Percentiles rank a stretch among this genome's conserved stretches.
phyloP scores from a whole-genome alignment of 2,797 vertebrate genomes.

The Poecilia wingei region DNA sequence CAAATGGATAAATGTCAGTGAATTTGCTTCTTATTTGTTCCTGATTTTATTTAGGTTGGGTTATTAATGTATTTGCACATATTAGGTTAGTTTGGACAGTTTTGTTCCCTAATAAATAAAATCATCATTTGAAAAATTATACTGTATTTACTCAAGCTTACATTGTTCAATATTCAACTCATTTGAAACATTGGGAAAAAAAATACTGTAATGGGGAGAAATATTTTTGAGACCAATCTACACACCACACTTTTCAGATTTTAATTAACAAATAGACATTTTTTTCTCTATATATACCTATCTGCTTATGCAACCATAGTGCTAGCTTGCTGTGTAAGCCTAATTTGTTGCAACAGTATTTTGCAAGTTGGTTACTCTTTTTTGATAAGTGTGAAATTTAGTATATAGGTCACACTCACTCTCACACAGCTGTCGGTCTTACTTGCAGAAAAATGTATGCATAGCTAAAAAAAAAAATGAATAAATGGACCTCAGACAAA shows the following conservation, averaged over 20 bases:
- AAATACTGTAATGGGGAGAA: background rate
- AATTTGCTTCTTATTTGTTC: background rate
- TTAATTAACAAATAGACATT: background rate
- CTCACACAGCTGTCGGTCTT: slow-evolving; percentile 46
- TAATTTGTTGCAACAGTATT: slow-evolving; percentile 30
- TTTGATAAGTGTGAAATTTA: slow-evolving; percentile 53
- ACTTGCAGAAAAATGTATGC: slow-evolving; percentile 63
- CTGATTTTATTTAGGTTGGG: background rate
- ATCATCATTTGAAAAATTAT: background rate
- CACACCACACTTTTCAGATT: background rate
- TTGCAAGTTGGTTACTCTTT: slow-evolving; percentile 27
- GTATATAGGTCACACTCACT: slow-evolving; percentile 59
- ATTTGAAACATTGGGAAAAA: background rate
- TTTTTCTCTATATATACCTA: background rate
- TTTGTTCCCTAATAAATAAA: background rate
- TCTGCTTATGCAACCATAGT: background rate
- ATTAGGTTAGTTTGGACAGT: background rate
- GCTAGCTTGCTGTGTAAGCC: slow-evolving; percentile 25
- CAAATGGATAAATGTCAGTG: background rate
- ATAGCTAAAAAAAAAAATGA: slow-evolving; percentile 67
- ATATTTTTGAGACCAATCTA: background rate
- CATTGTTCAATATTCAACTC: background rate
- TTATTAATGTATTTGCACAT: background rate
- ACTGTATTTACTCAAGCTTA: background rate
- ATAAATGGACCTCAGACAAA: slow-evolving; percentile 68